Evolutionary conservation across 1,140 invertebrate species (phyloP), one percentile per base, ranked within the genome.

Genomic region (Aphis craccivora): DNA sequence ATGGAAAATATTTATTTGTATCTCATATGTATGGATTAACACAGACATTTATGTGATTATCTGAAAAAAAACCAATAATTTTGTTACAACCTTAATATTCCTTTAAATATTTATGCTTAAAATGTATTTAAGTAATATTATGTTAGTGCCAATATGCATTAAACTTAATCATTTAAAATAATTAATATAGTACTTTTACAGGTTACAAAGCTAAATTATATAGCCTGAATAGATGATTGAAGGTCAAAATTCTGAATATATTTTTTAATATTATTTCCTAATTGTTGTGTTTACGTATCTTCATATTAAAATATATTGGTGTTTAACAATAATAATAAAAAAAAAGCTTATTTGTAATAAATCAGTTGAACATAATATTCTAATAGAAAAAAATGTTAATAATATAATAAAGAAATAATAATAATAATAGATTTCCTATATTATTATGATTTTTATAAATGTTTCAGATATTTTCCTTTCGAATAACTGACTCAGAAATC

Each of bases 381-480:
- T 18, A n/a, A 5, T 6, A n/a, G 14, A 67, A 67, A n/a, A 3
- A 67, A n/a, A 67, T n/a, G 14, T 67, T 67, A 18, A n/a, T 18
- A 37, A 37, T 37, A 37, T 37, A 37, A 37, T 37, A 37, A 37
- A 37, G 37, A 37, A 37, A 67, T 67, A n/a, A 67, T 67, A 67
- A 60, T 60, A n/a, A 67, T n/a, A n/a, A 67, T 67, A n/a, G 60
- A n/a, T 67, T 67, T 67, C 30, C 30, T 67, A 67, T 0, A 67
- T 67, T 67, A 18, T 86, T 40, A 84, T 40, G 5, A 87, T 35
- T 76, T 67, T 91, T 91, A 37, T 37, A 37, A n/a, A 83, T 92
- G 91, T 92, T 92, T 92, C 91, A 92, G 91, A 53, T 53, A 11
- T 83, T 25, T 48, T 37, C 35, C 83, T 37, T 35, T 84, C 4